Evolutionary conservation across 2,113 vertebrate species (phyloP).

Genomic region (Condylura cristata): DNA sequence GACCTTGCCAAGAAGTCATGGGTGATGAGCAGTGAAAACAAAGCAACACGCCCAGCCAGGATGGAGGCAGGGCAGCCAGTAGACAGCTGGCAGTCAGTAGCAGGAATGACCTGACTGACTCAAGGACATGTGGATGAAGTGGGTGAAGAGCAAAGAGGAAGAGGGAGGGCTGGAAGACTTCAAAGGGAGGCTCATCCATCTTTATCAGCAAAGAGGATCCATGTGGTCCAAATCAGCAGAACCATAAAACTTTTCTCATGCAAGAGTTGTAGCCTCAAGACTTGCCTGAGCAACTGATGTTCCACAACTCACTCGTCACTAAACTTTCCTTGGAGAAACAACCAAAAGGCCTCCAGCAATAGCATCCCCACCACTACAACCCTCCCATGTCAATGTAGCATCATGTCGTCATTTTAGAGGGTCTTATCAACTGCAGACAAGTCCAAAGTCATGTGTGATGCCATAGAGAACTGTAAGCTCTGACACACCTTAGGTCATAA

Average conservation of each 20-base stretch:
- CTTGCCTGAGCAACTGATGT: not conserved
- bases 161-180: not conserved
- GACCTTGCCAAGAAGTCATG: conserved; percentile 58
- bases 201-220: not conserved
- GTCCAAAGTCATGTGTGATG: not conserved
- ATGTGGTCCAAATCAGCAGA: not conserved
- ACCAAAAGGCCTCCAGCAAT: not conserved
- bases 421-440: not conserved
- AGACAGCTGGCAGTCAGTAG: not conserved
- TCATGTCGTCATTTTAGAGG: not conserved
- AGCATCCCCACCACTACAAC: not conserved
- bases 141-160: not conserved
- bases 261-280: not conserved
- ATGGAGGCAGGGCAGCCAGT: not conserved
- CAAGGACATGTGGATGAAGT: not conserved
- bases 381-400: not conserved
- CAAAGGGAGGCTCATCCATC: not conserved
- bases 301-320: not conserved
- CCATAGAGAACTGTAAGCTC: not conserved
- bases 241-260: not conserved
- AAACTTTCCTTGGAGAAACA: not conserved
- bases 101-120: not conserved
- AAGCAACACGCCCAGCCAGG: conserved; percentile 16
- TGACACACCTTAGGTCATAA: not conserved
- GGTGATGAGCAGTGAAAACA: conserved; percentile 50